Evolutionary conservation across 2,797 vertebrate genomes (phyloP).

Genomic region (Psittacula echo): DNA sequence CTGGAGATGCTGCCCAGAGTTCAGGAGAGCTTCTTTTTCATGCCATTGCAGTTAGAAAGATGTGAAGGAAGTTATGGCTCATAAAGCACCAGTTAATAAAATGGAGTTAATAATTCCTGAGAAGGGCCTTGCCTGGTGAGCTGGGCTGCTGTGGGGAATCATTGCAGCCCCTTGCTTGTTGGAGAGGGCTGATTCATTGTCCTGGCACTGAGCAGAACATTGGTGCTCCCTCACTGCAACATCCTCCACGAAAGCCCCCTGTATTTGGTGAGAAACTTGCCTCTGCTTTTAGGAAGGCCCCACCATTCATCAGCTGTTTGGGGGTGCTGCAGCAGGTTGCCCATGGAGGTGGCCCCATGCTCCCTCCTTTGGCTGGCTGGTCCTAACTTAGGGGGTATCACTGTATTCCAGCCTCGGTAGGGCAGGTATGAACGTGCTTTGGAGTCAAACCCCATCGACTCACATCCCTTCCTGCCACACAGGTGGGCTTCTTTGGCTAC

Average conservation of each 20-base stretch:
- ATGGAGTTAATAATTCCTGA: conserved; percentile 11
- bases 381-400: rapidly evolving
- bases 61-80: background rate
- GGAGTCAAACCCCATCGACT: background rate
- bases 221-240: background rate
- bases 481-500: conserved; percentile 98
- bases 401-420: background rate
- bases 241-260: background rate
- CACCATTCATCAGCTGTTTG: rapidly evolving
- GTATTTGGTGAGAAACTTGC: background rate
- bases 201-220: background rate
- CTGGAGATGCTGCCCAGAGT: background rate
- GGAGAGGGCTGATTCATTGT: background rate
- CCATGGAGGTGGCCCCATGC: rapidly evolving
- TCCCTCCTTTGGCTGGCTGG: background rate
- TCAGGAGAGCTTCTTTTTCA: background rate
- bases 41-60: background rate
- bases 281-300: background rate
- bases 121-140: background rate
- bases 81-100: conserved; percentile 16
- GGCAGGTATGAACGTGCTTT: background rate
- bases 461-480: background rate
- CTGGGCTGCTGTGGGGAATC: background rate
- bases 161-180: rapidly evolving
- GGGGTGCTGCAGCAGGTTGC: background rate